phyloP scores from a whole-genome alignment of 2,888 invertebrate genomes.

The Hydrotaea cyrtoneurina region DNA sequence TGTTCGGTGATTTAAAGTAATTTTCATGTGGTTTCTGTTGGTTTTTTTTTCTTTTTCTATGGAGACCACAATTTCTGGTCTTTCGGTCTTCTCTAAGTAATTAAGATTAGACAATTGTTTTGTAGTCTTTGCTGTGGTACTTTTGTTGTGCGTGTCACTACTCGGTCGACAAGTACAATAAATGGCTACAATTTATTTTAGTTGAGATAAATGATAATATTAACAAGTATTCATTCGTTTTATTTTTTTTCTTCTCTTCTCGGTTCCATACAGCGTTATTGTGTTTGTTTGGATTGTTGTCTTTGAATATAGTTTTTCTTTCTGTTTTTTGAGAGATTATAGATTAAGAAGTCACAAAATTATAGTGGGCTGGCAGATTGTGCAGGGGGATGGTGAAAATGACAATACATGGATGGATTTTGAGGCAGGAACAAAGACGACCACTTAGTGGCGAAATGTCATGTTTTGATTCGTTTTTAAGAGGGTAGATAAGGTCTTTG shows the following conservation, averaged over 20 bases:
- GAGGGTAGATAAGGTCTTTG: neutral
- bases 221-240: conserved; percentile 62
- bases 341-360: conserved; percentile 54
- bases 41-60: too few species aligned
- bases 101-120: conserved; percentile 61
- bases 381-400: neutral
- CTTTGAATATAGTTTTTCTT: conserved; percentile 21
- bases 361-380: conserved; percentile 4
- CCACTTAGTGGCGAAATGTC: neutral
- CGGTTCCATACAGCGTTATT: too few species aligned
- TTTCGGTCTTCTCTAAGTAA: conserved; percentile 43
- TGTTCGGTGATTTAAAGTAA: neutral
- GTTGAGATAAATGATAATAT: conserved; percentile 61
- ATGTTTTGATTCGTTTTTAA: neutral
- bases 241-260: conserved; percentile 4
- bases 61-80: neutral
- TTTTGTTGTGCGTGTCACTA: neutral
- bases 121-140: neutral
- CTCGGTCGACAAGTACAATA: conserved; percentile 18
- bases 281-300: too few species aligned
- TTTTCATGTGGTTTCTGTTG: neutral
- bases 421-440: neutral
- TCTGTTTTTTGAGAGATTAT: conserved; percentile 45
- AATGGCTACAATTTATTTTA: conserved; percentile 49
- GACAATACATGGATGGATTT: neutral